Base-by-base conservation (phyloP, 2,888 invertebrate genomes). In the Pediacus dermestoides region DNA sequence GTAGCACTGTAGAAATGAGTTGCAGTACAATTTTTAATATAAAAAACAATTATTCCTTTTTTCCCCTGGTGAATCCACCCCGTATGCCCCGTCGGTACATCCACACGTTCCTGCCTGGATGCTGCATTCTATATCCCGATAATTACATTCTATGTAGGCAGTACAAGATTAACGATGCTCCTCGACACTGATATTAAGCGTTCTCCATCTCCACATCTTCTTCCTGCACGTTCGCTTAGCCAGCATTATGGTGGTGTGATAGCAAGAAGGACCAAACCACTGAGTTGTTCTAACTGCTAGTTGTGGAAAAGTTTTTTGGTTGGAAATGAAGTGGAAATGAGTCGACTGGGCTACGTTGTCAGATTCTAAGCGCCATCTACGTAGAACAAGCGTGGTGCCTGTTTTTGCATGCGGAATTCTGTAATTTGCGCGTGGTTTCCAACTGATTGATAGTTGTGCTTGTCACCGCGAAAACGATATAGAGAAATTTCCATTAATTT, bases 401-500 rank as follows among this genome's bases (percentile, higher is more conserved):
- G 57, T 56, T 57, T 53, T 55, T 46, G 50, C 46, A 57, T 55
- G 46, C 49, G 57, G 65, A 66, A 66, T 66, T 65, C 63, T 57
- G 63, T 62, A 66, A 67, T 66, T 67, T 67, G 64, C 53, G 52
- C 63, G 64, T 61, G 66, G 68, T 67, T 67, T 53, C 56, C n/a
- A 56, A 60, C 61, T 68, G 68, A 68, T 68, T 68, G 67, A 68
- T 68, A 62, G 68, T 68, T 64, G 56, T 54, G 64, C 67, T 66
- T 68, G 67, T 66, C 67, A 64, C 64, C 61, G 57, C 56, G 55
- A 54, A 53, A 61, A 57, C 64, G 67, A 68, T 68, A 68, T 68
- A 67, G 65, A 65, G 66, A 67, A 67, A 67, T 66, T 64, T 65
- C 67, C 68, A 68, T 68, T 68, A 67, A 68, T 68, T 66, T 64